Evolutionary conservation across 30 jellyfish, hydroid and myxozoan species (phyloP), one percentile per base, ranked within the genome.

Genomic region (Aurelia sp.): DNA sequence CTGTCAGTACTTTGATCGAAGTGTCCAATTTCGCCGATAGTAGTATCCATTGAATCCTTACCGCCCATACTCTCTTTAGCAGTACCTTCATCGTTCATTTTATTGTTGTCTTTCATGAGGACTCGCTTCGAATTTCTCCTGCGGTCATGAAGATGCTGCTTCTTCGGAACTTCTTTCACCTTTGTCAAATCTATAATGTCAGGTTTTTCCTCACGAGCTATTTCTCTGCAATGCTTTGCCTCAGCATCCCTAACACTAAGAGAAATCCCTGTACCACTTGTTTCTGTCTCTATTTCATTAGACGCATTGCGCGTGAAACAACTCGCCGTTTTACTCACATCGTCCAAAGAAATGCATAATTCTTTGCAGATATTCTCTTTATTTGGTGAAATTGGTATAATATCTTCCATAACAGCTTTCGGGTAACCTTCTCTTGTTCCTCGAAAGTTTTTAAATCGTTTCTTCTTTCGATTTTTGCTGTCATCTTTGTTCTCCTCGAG

Each of bases 401-500:
- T 40, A 22, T 84, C 87, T 59, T 30, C 73, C 11, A 71, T n/a
- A 20, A 63, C 51, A 11, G 93, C 93, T 61, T 63, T 71, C 18
- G 81, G 66, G 77, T 84, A 84, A 19, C 71, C 66, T 44, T 66
- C 70, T 6, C 63, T 51, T 3, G 74, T 35, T 11, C 64, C 81
- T 73, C 82, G 57, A 50, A 73, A 59, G 66, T 84, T 84, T 35
- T 84, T 84, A 63, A 84, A 84, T 17, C 93, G 83, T 62, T 62
- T 84, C 76, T 84, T 84, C 70, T 73, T 57, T 53, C 69, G 69
- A 13, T 18, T 18, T 59, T 12, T 13, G 31, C 16, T 21, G 63
- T 81, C 50, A 52, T 57, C 33, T 50, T 62, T 21, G 12, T 19
- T 44, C 55, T 44, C 55, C 16, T 44, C 55, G 16, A 44, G 55